Evolutionary conservation across 2,888 invertebrate genomes (phyloP), one percentile per base, ranked within the genome.

Genomic region (Dolichopus griseipennis): DNA sequence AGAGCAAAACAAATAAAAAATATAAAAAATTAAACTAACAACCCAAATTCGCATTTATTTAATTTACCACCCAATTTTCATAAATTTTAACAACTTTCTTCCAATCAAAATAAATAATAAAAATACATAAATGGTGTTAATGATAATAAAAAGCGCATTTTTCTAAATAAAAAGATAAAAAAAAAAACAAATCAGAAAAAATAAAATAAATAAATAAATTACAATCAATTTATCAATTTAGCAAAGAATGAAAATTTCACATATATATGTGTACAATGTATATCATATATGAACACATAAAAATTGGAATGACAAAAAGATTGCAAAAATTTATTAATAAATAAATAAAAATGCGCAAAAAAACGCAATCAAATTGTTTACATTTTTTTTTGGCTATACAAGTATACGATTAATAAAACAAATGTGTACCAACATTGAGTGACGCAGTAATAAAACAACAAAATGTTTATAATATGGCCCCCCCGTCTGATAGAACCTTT

Each of bases 71-170:
- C 52, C 18, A 52, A 52, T 52, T 52, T 52, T 52, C 52, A 52
- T 52, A n/a, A 52, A 52, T 18, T 52, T 52, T 52, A 18, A 18
- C 52, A 52, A 52, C 52, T 52, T 52, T 52, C 52, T 52, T 52
- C 18, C 52, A 52, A 52, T 52, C 52, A 52, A 52, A 52, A 52
- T 18, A 52, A 52, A 52, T 52, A 52, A 52, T 18, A 52, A 52
- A 52, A 52, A 18, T 18, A 52, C 18, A 52, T 52, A 6, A 52
- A 52, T 37, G 52, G 52, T 52, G 52, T 52, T 52, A 52, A 52
- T 52, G 18, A 52, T 52, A 52, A 52, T 52, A 52, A 52, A 52
- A 52, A 52, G 52, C 52, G 52, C 52, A 52, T 52, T 52, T 52
- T 52, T 52, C 18, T 52, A 15, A 52, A 52, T 15, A 15, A 52